Base-by-base conservation (phyloP, 2,888 invertebrate genomes). In the Platycnemis pennipes region DNA sequence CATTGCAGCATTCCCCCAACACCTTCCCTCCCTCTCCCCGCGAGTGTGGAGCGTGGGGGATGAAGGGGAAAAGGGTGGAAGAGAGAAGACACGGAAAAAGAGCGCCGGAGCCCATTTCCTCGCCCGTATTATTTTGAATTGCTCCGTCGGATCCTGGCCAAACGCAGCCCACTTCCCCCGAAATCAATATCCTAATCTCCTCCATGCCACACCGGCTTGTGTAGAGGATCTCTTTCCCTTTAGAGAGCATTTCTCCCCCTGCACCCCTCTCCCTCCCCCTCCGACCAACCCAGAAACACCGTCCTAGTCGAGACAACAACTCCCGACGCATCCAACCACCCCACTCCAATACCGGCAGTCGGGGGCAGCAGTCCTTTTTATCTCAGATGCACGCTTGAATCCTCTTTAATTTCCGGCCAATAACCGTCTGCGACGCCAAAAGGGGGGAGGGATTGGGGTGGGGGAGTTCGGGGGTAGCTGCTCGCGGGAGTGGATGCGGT, bases 151-250 rank as follows among this genome's bases (percentile, higher is more conserved):
- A 89, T 53, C 89, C 53, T 53, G 53, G 53, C 89, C 89, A 56
- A 53, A 22, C 89, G 53, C 89, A 56, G 46, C 46, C 87, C 87
- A 19, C 44, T 42, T 56, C 89, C 63, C 26, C 91, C 91, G 88
- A 91, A 91, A 91, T 91, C 91, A 91, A 91, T 91, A 91, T 91
- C 91, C 91, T 91, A 91, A 91, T 91, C 91, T 91, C 63, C 91
- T 91, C 63, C 53, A n/a, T 13, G 63, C 91, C 63, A 56, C 37
- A 37, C 77, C 77, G 13, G 77, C 77, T 77, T 77, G 77, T 37
- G 77, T 77, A 37, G 31, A 5, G 37, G 1, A 22, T n/a, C 77
- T 63, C 63, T n/a, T n/a, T 26, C 37, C 77, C 69, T 37, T 37
- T 37, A 2, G 0, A 11, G 0, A 37, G 11, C 37, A 37, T 37